Evolutionary conservation across 2,888 invertebrate genomes (phyloP), one percentile per base, ranked within the genome.

Genomic region (Eurois occulta): DNA sequence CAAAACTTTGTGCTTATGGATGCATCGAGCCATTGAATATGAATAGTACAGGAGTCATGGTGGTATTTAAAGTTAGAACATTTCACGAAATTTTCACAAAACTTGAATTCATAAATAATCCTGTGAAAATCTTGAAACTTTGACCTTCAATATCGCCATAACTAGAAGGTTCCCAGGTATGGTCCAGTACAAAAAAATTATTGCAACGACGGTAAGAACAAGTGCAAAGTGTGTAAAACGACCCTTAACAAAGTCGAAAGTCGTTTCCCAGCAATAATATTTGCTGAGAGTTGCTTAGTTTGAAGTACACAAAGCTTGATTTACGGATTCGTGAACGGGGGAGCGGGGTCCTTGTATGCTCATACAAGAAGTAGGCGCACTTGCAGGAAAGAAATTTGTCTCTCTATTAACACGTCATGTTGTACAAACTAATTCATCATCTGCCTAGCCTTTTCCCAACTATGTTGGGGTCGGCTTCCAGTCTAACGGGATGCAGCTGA

Each of bases 301-400:
- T 52, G 24, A 10, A 10, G 10, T 52, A 52, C 52, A 52, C 24
- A 52, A 52, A 10, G n/a, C 52, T n/a, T 52, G 11, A n/a, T 55
- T 55, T 55, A 55, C n/a, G 46, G 46, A 16, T 18, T 1, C 18
- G 5, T 16, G 18, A 46, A 46, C n/a, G n/a, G n/a, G n/a, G n/a
- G n/a, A n/a, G n/a, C n/a, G n/a, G 46, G 18, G 18, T 18, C 52
- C 11, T 35, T 35, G 35, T 35, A 35, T 4, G 35, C 2, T 35
- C 4, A 35, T 35, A 35, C 35, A 35, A 35, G 35, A 4, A 1
- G 41, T 41, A 41, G 41, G 8, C 41, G 11, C 41, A 2, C 41
- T 41, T 41, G 32, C 35, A 62, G 92, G 0, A 11, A 90, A 85
- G 41, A 81, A 35, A 4, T 24, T 48, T 24, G 0, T 48, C 48